Evolutionary conservation across 1,140 invertebrate genomes (phyloP).

Genomic region (Eueides isabella): DNA sequence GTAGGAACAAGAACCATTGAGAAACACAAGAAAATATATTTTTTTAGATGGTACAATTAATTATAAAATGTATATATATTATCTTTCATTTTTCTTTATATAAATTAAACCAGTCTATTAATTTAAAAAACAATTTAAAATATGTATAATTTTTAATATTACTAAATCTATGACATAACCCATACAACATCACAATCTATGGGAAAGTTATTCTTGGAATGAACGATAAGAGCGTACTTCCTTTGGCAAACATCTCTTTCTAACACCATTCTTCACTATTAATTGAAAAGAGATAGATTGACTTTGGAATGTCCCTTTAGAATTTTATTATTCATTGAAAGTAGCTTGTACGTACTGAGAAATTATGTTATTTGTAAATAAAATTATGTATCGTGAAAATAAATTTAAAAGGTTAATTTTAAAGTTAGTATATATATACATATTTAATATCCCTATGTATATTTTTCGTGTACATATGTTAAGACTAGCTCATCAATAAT

Average conservation of each 20-base stretch:
- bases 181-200: conserved; percentile 69
- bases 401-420: conserved; percentile 25
- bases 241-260: conserved; percentile 56
- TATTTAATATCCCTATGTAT: no score
- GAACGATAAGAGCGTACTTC: conserved; percentile 75
- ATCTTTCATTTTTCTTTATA: neutral
- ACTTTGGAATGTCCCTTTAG: conserved; percentile 67
- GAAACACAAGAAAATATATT: no score
- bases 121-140: neutral
- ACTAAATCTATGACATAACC: conserved; percentile 39
- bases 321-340: conserved; percentile 73
- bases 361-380: conserved; percentile 54
- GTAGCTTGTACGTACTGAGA: conserved; percentile 44
- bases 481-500: no score
- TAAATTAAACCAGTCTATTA: neutral
- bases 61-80: neutral
- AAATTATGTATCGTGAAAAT: conserved; percentile 38
- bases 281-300: conserved; percentile 46
- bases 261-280: conserved; percentile 21
- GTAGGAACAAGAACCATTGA: no score
- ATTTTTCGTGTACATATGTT: no score
- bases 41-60: no score
- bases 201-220: conserved; percentile 79
- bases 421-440: no score
- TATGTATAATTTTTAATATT: neutral